phyloP scores from a whole-genome alignment of 2,113 vertebrate species.

The Xiphophorus maculatus region DNA sequence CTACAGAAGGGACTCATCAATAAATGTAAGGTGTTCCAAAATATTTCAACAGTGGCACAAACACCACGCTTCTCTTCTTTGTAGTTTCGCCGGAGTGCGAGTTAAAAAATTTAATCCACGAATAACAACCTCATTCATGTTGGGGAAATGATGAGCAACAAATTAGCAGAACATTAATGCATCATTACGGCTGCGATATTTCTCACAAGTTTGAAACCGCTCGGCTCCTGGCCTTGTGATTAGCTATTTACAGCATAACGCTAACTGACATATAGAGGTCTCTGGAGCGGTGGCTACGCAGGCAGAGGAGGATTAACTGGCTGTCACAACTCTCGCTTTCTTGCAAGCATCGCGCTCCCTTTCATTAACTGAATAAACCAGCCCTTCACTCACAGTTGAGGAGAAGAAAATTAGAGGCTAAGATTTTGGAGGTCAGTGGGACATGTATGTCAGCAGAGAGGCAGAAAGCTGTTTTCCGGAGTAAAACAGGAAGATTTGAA shows the following conservation, averaged over 20 bases:
- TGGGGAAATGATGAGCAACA: slow-evolving; percentile 49
- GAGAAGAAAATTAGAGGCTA: slow-evolving; percentile 19
- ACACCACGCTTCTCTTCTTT: slow-evolving; percentile 29
- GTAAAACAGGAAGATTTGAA: slow-evolving; percentile 45
- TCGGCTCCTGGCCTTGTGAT: slow-evolving; percentile 51
- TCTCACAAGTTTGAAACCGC: slow-evolving; percentile 55
- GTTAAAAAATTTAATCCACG: slow-evolving; percentile 53
- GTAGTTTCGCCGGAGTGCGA: slow-evolving; percentile 18
- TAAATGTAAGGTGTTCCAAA: slow-evolving; percentile 41
- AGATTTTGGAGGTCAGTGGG: slow-evolving; percentile 49
- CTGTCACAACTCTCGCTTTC: slow-evolving; percentile 54
- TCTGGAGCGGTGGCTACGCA: slow-evolving; percentile 64
- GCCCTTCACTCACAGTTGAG: slow-evolving; percentile 66
- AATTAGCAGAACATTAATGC: slow-evolving; percentile 68
- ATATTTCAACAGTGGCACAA: slow-evolving; percentile 22
- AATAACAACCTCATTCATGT: slow-evolving; percentile 33
- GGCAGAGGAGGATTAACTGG: slow-evolving; percentile 65
- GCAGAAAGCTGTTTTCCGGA: slow-evolving; percentile 49
- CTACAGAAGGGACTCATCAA: slow-evolving; percentile 47
- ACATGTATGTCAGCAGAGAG: slow-evolving; percentile 56
- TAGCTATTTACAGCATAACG: slow-evolving; percentile 72
- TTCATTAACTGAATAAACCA: slow-evolving; percentile 75
- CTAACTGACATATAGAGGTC: slow-evolving; percentile 77
- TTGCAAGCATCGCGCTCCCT: slow-evolving; percentile 61
- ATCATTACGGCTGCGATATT: slow-evolving; percentile 60